Evolutionary conservation across 2,888 invertebrate species (phyloP), one percentile per base, ranked within the genome.

Genomic region (Alentia gelatinosa): DNA sequence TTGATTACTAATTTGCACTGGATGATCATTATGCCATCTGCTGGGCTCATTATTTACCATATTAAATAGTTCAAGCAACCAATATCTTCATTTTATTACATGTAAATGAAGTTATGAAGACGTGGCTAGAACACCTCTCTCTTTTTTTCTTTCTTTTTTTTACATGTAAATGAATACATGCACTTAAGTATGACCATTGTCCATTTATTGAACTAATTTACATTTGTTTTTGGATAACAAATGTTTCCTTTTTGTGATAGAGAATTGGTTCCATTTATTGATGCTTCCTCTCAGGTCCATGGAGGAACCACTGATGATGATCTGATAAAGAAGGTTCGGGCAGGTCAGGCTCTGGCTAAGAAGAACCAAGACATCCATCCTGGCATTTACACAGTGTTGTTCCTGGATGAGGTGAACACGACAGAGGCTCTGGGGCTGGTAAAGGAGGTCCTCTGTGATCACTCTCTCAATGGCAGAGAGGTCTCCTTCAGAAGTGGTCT

Each of bases 321-420:
- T 84, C 95, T 95, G 39, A 93, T 93, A 3, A 93, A 91, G 56
- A 95, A 94, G 91, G 95, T 95, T 0, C 37, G 91, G n/a, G 91
- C 94, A 68, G 95, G 95, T 26, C 93, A 94, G 33, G 47, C 47
- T 40, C 89, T 93, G 26, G 95, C 95, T 33, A 88, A 88, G n/a
- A 88, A 91, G 86, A 95, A 95, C 92, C 23, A 47, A n/a, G 5
- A 33, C 26, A 19, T 84, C 0, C 79, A 83, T 74, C 92, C 93
- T 26, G 89, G 91, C 50, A 93, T 95, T 91, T 93, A 94, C 92
- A 95, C 95, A 23, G 94, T 95, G 0, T 91, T 95, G 91, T 95
- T 95, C 93, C 94, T 95, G 92, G 95, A 95, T 92, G 95, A 95
- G 92, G 95, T 95, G 9, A 95, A 95, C 93, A 95, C 95, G 0